Base-by-base conservation (phyloP, 2,113 vertebrate species). In the Tetrao urogallus region DNA sequence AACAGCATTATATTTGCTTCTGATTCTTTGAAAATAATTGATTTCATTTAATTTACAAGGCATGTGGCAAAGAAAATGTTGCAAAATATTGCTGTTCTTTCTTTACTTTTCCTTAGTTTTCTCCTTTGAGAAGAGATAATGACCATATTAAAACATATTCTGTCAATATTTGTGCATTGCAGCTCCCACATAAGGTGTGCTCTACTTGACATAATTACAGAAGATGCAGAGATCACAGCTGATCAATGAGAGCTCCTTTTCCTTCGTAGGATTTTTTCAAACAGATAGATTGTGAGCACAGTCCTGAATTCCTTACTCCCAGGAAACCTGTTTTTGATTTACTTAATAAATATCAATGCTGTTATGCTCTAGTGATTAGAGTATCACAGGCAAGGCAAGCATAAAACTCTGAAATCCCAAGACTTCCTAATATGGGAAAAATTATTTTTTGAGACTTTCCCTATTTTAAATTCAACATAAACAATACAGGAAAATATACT, bases 351-450 rank as follows among this genome's bases (percentile, higher is more conserved):
- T 81, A 88, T 74, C 52, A 47, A 60, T 58, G 48, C 50, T 81
- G 71, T 50, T 93, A 77, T 74, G 82, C 64, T 81, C 36, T 43
- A 71, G 43, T 78, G 75, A 89, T 91, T 89, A 93, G 28, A 76
- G 58, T 82, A 67, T 71, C 72, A 93, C 45, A 78, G 56, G 38
- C 69, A 91, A 78, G 56, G 38, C 69, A 91, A 88, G 25, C 32
- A 81, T n/a, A 81, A 95, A 88, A 70, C 22, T n/a, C 57, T 86
- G 52, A 82, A 92, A 66, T 75, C 30, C 6, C 45, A 16, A 89
- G 30, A 93, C 21, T 87, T 86, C 75, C 91, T 85, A 80, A 88
- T 48, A 90, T 75, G 50, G 72, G 75, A 94, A 93, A 89, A 89
- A 77, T 57, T 77, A 36, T 86, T 81, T 81, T 73, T 77, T 79